These are phyloP conservation scores for Drosophila birchii DNA, from an alignment of 2,888 invertebrate genomes.

Conservation along the genomic window DNA sequence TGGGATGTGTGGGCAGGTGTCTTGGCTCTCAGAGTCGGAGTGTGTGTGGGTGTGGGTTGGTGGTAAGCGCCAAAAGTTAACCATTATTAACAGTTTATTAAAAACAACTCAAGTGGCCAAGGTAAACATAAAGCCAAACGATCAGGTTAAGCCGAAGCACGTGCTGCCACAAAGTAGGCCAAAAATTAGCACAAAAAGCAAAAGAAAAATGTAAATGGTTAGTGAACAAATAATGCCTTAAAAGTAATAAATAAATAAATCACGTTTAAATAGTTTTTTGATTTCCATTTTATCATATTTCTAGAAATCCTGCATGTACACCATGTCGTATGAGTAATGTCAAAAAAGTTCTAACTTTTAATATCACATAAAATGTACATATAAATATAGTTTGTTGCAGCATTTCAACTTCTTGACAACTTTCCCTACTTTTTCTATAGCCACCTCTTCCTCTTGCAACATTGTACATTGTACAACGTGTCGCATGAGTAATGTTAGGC, in stretches of 20 bases:
- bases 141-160: conserved; percentile 32
- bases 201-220: neutral
- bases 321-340: conserved; percentile 13
- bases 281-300: neutral
- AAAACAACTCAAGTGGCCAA: conserved; percentile 39
- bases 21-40: conserved; percentile 12
- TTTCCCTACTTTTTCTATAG: neutral
- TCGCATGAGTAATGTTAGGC: conserved; percentile 58
- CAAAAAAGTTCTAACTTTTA: neutral
- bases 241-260: neutral
- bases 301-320: neutral
- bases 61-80: conserved; percentile 48
- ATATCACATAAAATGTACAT: neutral
- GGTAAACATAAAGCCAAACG: conserved; percentile 30
- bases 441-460: conserved; percentile 21
- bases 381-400: neutral
- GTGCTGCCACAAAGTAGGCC: conserved; percentile 25
- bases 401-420: neutral
- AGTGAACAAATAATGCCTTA: neutral
- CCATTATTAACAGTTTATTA: conserved; percentile 64
- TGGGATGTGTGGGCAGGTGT: conserved; percentile 41
- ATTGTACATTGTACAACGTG: conserved; percentile 37
- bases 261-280: too few relatives aligned
- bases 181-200: neutral
- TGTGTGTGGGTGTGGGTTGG: conserved; percentile 24